phyloP scores from a whole-genome alignment of 2,797 vertebrate species.

The Melanotaenia maccullochi region DNA sequence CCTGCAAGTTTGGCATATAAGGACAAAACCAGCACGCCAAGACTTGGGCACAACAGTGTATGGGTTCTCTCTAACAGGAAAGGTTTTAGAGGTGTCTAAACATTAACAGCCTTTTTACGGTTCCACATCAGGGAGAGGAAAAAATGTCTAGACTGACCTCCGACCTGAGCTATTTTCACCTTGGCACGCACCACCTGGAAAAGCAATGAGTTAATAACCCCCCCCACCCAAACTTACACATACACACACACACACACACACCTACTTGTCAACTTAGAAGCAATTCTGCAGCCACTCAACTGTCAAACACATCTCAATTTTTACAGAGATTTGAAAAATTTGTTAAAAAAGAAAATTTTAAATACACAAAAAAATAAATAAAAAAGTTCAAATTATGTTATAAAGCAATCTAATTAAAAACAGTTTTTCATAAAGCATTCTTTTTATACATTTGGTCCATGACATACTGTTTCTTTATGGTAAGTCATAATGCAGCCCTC shows the following conservation, averaged over 20 bases:
- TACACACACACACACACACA: too few species aligned
- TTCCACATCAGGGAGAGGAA: slow-evolving; percentile 54
- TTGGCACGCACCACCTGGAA: slow-evolving; percentile 68
- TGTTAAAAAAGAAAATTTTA: background rate
- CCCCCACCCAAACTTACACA: slow-evolving; percentile 18
- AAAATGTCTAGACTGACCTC: slow-evolving; percentile 43
- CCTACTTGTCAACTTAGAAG: slow-evolving; percentile 21
- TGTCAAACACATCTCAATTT: slow-evolving; percentile 25
- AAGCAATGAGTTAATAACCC: slow-evolving; percentile 62
- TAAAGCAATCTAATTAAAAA: background rate
- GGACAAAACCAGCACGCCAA: slow-evolving; percentile 20
- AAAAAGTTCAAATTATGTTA: background rate
- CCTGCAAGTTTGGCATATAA: slow-evolving; percentile 5
- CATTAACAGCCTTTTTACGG: slow-evolving; percentile 46
- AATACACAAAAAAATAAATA: background rate
- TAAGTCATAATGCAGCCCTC: slow-evolving; percentile 38
- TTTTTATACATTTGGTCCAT: background rate
- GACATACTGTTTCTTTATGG: background rate
- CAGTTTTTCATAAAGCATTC: background rate
- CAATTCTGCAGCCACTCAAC: slow-evolving; percentile 58
- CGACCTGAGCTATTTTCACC: slow-evolving; percentile 63
- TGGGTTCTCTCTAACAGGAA: slow-evolving; percentile 43
- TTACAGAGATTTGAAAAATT: slow-evolving; percentile 24
- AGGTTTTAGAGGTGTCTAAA: slow-evolving; percentile 47
- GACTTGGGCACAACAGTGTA: slow-evolving; percentile 16